Percentiles rank a stretch among this genome's conserved stretches.
Conservation (phyloP, 1,140 invertebrate species). For the Ylistrum balloti region DNA sequence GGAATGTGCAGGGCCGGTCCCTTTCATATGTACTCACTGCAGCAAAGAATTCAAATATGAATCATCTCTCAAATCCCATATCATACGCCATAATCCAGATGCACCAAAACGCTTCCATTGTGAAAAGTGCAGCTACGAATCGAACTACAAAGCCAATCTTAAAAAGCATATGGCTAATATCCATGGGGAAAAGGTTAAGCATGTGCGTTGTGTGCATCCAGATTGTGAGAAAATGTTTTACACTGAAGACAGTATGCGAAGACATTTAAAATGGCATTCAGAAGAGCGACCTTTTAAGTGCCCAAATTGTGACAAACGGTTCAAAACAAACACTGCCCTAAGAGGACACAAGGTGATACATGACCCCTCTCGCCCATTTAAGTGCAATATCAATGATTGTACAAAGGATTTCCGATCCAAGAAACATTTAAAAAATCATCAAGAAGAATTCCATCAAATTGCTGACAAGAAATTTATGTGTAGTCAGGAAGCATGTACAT, state of each 20-base stretch:
- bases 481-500: conserved; percentile 72
- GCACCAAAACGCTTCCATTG: conserved; percentile 75
- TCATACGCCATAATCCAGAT: conserved; percentile 66
- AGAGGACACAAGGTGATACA: conserved; percentile 71
- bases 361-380: conserved; percentile 66
- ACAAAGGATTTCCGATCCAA: conserved; percentile 73
- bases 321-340: conserved; percentile 76
- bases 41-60: conserved; percentile 79
- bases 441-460: conserved; percentile 74
- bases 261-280: conserved; percentile 82
- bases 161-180: conserved; percentile 78
- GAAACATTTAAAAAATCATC: conserved; percentile 75
- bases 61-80: conserved; percentile 70
- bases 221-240: conserved; percentile 77
- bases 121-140: conserved; percentile 72
- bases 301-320: conserved; percentile 81
- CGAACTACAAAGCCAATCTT: conserved; percentile 77
- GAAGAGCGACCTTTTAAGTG: conserved; percentile 82
- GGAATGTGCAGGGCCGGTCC: conserved; percentile 72
- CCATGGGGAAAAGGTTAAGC: conserved; percentile 67
- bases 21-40: conserved; percentile 75
- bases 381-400: conserved; percentile 76
- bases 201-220: conserved; percentile 65
- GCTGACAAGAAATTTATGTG: conserved; percentile 75
- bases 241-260: conserved; percentile 78